Percentiles rank a stretch among this genome's conserved stretches.
Evolutionary conservation across 2,888 invertebrate genomes (phyloP).

Genomic region (Dinocampus coccinellae): DNA sequence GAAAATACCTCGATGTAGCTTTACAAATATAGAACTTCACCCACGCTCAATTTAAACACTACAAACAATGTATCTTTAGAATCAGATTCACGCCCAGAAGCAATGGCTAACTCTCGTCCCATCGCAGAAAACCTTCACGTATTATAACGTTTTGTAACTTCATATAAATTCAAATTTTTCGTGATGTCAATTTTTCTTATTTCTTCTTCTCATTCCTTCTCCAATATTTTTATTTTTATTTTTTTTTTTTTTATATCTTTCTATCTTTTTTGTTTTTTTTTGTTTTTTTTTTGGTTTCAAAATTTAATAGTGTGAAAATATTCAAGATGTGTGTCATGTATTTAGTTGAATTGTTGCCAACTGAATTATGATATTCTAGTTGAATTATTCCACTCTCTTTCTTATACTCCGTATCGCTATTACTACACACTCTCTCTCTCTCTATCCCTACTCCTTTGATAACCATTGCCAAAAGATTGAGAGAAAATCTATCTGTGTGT

Average conservation of each 20-base stretch:
- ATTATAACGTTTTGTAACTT: conserved; percentile 34
- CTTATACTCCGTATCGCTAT: neutral
- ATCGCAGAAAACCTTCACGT: conserved; percentile 26
- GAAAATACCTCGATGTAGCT: conserved; percentile 14
- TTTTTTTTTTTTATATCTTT: too few species aligned
- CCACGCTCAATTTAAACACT: conserved; percentile 45
- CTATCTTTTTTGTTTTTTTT: too few species aligned
- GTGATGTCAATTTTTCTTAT: neutral
- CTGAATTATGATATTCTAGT: conserved; percentile 29
- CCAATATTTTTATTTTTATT: neutral
- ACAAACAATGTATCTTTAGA: conserved; percentile 38
- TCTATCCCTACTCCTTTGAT: too few species aligned
- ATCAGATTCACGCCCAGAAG: conserved; percentile 36
- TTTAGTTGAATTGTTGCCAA: conserved; percentile 32
- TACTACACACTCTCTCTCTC: neutral
- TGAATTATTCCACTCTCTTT: neutral
- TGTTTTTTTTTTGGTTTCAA: neutral
- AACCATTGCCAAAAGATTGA: conserved; percentile 11
- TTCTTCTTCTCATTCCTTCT: too few species aligned
- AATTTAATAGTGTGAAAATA: neutral
- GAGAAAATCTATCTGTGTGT: neutral
- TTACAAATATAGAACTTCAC: conserved; percentile 47
- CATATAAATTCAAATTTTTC: neutral
- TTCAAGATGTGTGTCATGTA: neutral
- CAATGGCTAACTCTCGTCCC: conserved; percentile 30